Evolutionary conservation across 2,113 vertebrate species (phyloP), one percentile per base, ranked within the genome.

Genomic region (Sceloporus undulatus): DNA sequence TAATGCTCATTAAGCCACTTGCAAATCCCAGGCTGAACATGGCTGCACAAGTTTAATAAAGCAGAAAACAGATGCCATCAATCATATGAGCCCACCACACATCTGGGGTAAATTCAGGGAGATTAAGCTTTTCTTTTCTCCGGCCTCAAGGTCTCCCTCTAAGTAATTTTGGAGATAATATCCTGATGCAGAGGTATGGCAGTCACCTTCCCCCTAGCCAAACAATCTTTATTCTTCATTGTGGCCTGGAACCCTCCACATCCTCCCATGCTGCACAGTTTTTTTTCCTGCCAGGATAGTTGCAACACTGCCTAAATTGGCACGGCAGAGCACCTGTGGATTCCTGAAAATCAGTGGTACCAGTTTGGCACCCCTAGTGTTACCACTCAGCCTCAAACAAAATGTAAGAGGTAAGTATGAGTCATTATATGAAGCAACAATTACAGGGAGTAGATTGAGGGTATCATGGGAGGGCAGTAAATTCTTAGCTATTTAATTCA

Each of bases 1-100:
- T 96, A 95, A 97, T 96, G 88, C 97, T 97, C 95, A 97, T 97
- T 96, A 97, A 97, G 96, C 96, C 79, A 1, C 95, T 96, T 96
- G 96, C 96, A 97, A 97, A 97, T 97, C 96, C 96, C 93, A 25
- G 95, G 95, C 96, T 97, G 96, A 96, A 92, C 93, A 52, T 77
- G 95, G 91, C 92, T 85, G 96, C 56, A 76, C 91, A 93, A 96
- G 95, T 97, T 96, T 97, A 97, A 97, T 97, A 97, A 97, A 97
- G 95, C 91, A 48, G 76, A 92, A 96, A 96, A 96, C 96, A 97
- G 96, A 96, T 91, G 95, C 95, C 96, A 97, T 97, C 96, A 96
- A 97, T 97, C 97, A 96, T 21, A 88, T 0, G 21, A 93, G 93
- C 92, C 93, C 52, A 68, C 94, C 90, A 81, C 94, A 94, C 91